Evolutionary conservation across 64 coral and sea anemone species (phyloP).

Genomic region (Acropora yongei): DNA sequence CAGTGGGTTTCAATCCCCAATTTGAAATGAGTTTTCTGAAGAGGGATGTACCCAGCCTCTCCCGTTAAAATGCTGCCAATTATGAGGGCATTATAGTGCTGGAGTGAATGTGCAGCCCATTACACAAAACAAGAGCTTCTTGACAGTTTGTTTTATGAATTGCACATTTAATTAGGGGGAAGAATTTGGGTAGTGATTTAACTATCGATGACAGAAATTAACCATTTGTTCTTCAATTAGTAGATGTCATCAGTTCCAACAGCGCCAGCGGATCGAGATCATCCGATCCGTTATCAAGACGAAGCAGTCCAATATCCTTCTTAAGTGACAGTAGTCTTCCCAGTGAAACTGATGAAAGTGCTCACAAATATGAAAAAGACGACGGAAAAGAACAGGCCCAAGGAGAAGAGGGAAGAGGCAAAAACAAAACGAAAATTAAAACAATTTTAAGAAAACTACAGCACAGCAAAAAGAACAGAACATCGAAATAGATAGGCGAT

Average conservation of each 20-base stretch:
- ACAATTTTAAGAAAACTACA: slow-evolving; percentile 45
- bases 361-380: neutral
- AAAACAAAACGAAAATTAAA: slow-evolving; percentile 38
- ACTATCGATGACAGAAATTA: neutral
- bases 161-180: neutral
- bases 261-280: neutral
- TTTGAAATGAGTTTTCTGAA: too few relatives aligned
- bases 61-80: too few relatives aligned
- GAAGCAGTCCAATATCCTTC: slow-evolving; percentile 30
- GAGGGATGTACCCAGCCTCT: too few relatives aligned
- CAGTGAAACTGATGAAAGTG: slow-evolving; percentile 10
- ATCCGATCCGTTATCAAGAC: slow-evolving; percentile 1
- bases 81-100: too few relatives aligned
- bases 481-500: neutral
- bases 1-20: neutral
- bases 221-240: neutral
- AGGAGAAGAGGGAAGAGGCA: neutral
- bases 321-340: slow-evolving; percentile 21
- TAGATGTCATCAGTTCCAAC: neutral
- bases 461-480: slow-evolving; percentile 35
- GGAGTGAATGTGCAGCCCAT: too few relatives aligned
- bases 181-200: neutral
- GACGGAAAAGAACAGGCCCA: neutral
- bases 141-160: neutral
- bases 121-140: too few relatives aligned